A percentile compares a stretch with the other conserved stretches of the same genome.
phyloP scores from a whole-genome alignment of 2,797 vertebrate species.

The Scolopax rusticola region DNA sequence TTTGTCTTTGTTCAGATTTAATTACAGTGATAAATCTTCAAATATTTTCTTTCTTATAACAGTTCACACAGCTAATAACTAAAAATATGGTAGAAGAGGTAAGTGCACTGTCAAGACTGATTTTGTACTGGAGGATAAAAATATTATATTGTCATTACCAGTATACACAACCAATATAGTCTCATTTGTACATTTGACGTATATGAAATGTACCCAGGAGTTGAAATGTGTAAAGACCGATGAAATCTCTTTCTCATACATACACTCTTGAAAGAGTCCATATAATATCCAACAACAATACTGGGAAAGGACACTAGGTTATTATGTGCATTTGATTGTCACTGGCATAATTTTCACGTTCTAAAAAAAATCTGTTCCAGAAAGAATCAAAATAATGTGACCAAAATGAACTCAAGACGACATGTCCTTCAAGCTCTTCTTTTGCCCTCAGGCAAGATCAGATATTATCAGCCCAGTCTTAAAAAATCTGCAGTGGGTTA shows the following conservation, averaged over 20 bases:
- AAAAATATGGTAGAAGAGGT: background rate
- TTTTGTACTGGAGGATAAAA: background rate
- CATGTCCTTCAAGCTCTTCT: background rate
- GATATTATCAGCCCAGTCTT: background rate
- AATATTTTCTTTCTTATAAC: slow-evolving; percentile 27
- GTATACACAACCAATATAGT: background rate
- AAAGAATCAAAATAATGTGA: background rate
- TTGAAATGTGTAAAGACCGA: background rate
- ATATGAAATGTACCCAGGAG: background rate
- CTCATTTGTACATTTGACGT: background rate
- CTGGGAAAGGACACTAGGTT: background rate
- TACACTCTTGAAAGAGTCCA: background rate
- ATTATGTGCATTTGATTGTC: background rate
- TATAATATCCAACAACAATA: background rate
- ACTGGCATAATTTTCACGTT: background rate
- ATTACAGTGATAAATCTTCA: slow-evolving; percentile 67
- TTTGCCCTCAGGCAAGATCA: background rate
- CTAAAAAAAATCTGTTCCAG: background rate
- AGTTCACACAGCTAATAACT: background rate
- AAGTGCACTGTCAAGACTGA: background rate
- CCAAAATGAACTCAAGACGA: background rate
- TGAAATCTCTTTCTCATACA: background rate
- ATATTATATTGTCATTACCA: background rate
- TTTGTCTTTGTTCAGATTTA: slow-evolving; percentile 65
- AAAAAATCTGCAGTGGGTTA: background rate